Evolutionary conservation across 2,797 vertebrate species (phyloP), one percentile per base, ranked within the genome.

Genomic region (Hypotaenidia okinawae): DNA sequence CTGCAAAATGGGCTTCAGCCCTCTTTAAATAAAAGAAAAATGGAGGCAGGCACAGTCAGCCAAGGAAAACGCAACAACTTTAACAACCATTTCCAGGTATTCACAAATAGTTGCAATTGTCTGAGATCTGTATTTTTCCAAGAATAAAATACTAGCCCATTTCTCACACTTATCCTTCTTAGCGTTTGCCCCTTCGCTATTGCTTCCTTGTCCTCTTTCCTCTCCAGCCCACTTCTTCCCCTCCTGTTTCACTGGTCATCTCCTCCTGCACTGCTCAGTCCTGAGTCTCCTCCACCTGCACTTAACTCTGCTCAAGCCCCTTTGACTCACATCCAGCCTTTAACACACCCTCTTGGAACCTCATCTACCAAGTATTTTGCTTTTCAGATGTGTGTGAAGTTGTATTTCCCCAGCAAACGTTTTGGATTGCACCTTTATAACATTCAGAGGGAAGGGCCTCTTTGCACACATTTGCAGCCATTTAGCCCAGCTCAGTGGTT

Each of bases 391-490:
- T 13, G 1, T 4, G 9, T 18, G 43, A 35, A 67, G 43, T 30
- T 55, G 16, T 39, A 21, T 75, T 90, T 74, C 35, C 88, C 25
- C 39, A 27, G 67, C 13, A 87, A 91, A 93, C 70, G 14, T 87
- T 86, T 39, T 25, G 52, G 52, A n/a, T 76, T 41, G 55, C 3
- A 8, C 0, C 67, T 69, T 67, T 72, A 3, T 54, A 85, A 30
- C 41, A 35, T 47, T 32, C 47, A 15, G 16, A 89, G 81, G 5
- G 43, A 51, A 57, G 90, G 43, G 25, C 37, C 80, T 35, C 62
- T 88, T 63, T 93, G 85, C 61, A 67, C 80, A 10, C 54, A 76
- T 73, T 96, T 92, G 66, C 82, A 91, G 58, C 45, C 58, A 32
- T 94, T 94, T 78, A 90, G 67, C 75, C 32, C 37, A 58, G 61